Evolutionary conservation across 1,140 invertebrate genomes (phyloP).

Genomic region (Drosophila mojavensis): DNA sequence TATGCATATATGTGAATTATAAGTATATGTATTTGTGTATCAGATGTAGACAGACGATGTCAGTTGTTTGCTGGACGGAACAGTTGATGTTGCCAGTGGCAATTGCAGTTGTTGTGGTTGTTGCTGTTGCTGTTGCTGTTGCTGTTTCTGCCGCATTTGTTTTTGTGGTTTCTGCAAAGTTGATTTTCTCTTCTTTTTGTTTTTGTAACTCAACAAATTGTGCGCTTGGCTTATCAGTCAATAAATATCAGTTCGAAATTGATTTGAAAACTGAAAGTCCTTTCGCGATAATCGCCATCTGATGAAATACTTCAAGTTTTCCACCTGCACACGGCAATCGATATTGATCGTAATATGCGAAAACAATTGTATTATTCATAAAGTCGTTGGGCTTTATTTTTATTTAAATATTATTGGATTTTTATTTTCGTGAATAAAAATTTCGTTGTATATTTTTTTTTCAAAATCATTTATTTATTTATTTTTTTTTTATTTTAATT

Average conservation of each 20-base stretch:
- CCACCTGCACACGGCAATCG: slow-evolving; percentile 31
- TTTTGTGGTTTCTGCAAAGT: slow-evolving; percentile 41
- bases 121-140: slow-evolving; percentile 18
- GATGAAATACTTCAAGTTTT: slow-evolving; percentile 39
- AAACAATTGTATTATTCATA: slow-evolving; percentile 22
- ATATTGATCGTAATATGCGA: slow-evolving; percentile 14
- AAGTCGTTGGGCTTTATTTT: slow-evolving; percentile 12
- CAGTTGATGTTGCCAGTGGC: slow-evolving; percentile 20
- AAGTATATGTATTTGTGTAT: slow-evolving; percentile 43
- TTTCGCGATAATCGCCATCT: slow-evolving; percentile 37
- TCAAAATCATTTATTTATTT: background rate
- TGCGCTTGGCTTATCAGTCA: slow-evolving; percentile 38
- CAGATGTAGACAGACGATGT: slow-evolving; percentile 63
- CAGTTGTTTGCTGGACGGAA: slow-evolving; percentile 56
- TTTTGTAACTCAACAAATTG: slow-evolving; percentile 30
- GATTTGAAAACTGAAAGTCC: slow-evolving; percentile 61
- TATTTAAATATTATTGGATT: background rate
- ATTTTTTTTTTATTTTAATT: background rate
- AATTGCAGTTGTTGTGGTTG: slow-evolving; percentile 20
- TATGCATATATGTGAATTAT: slow-evolving; percentile 34
- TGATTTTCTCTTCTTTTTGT: slow-evolving; percentile 8
- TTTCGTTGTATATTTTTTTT: slow-evolving; percentile 9
- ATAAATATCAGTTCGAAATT: slow-evolving; percentile 16
- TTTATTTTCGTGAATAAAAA: slow-evolving; percentile 9
- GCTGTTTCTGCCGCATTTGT: slow-evolving; percentile 17